Evolutionary conservation across 2,113 vertebrate species (phyloP).

Genomic region (Ceratotherium simum): DNA sequence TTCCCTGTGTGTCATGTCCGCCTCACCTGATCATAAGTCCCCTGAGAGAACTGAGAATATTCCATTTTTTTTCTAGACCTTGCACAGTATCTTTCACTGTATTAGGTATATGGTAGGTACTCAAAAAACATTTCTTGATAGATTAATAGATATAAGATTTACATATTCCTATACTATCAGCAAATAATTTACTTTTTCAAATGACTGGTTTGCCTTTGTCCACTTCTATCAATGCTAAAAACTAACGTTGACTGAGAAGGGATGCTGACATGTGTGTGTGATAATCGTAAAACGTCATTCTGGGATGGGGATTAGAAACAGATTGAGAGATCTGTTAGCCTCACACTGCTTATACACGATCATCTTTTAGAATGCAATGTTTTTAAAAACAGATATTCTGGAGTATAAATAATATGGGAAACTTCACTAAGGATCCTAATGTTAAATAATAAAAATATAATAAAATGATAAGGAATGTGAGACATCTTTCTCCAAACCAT

Average conservation of each 20-base stretch:
- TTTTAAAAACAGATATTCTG: slow-evolving; percentile 18
- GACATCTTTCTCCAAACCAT: not conserved
- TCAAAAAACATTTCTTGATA: not conserved
- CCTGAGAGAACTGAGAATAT: not conserved
- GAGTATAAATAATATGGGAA: not conserved
- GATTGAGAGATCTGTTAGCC: not conserved
- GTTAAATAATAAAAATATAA: not conserved
- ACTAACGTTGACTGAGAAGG: not conserved
- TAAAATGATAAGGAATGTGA: not conserved
- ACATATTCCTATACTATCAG: not conserved
- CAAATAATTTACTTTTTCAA: not conserved
- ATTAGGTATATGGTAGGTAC: not conserved
- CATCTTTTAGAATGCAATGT: not conserved
- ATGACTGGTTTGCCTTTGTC: not conserved
- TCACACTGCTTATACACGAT: not conserved
- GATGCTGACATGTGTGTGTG: not conserved
- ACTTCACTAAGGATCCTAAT: not conserved
- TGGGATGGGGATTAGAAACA: slow-evolving; percentile 7
- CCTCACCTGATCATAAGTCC: not conserved
- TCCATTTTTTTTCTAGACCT: not conserved
- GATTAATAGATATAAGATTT: not conserved
- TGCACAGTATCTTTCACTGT: not conserved
- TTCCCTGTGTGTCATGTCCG: not conserved
- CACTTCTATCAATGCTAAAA: not conserved
- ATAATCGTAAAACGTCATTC: not conserved